These are phyloP conservation scores for Andrena bicolor DNA, from an alignment of 2,888 invertebrate species.

Conservation along the genomic window DNA sequence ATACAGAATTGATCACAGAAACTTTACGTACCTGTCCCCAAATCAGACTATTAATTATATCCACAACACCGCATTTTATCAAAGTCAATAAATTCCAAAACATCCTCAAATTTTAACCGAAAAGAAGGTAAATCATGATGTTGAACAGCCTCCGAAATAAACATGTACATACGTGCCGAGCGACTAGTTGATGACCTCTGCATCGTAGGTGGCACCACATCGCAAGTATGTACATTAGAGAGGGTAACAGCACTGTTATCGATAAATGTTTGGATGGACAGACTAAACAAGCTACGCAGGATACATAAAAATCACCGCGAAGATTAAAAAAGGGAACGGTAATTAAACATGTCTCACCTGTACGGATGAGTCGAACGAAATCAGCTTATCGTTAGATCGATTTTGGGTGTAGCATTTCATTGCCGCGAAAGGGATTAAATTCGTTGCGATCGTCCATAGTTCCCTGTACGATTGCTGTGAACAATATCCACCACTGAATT, in stretches of 20 bases:
- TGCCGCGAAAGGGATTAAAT: slow-evolving; percentile 49
- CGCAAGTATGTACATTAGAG: slow-evolving; percentile 39
- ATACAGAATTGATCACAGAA: slow-evolving; percentile 38
- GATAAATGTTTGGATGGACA: slow-evolving; percentile 30
- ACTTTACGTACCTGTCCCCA: slow-evolving; percentile 67
- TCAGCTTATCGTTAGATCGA: slow-evolving; percentile 55
- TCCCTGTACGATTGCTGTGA: slow-evolving; percentile 70
- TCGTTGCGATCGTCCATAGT: slow-evolving; percentile 69
- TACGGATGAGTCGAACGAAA: slow-evolving; percentile 53
- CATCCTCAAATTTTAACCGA: slow-evolving; percentile 65
- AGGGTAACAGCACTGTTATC: slow-evolving; percentile 58
- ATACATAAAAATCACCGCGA: slow-evolving; percentile 30
- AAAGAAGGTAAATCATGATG: slow-evolving; percentile 13
- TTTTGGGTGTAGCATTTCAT: slow-evolving; percentile 59
- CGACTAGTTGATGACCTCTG: slow-evolving; percentile 69
- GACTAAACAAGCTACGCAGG: not conserved
- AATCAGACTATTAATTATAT: slow-evolving; percentile 63
- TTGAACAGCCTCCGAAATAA: slow-evolving; percentile 43
- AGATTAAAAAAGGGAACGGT: slow-evolving; percentile 31
- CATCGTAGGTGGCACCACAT: slow-evolving; percentile 72
- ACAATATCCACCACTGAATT: slow-evolving; percentile 30
- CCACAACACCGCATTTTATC: slow-evolving; percentile 66
- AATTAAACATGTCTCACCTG: slow-evolving; percentile 64
- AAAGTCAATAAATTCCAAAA: slow-evolving; percentile 72
- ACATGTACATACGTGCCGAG: slow-evolving; percentile 52